A percentile compares a stretch with the other conserved stretches of the same genome.
Conservation (phyloP, 2,797 vertebrate species). For the Parambassis ranga region DNA sequence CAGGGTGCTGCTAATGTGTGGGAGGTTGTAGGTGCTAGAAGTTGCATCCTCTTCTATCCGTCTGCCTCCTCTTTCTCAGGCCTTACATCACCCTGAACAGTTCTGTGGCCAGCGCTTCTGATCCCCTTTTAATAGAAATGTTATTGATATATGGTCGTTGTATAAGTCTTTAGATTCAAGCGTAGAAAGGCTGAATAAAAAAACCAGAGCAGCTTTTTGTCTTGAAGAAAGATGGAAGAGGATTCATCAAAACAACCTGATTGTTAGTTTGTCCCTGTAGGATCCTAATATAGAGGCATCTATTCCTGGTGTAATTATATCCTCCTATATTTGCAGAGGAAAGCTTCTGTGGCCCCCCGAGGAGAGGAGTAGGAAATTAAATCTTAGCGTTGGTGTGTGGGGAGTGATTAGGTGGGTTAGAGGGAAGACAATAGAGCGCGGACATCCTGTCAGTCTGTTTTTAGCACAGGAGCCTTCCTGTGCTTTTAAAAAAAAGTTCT, state of each 20-base stretch:
- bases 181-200: not conserved
- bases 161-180: constrained; percentile 49
- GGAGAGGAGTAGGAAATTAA: constrained; percentile 61
- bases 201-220: too few species aligned
- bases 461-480: constrained; percentile 65
- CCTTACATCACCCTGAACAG: constrained; percentile 66
- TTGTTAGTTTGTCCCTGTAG: constrained; percentile 15
- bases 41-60: constrained; percentile 60
- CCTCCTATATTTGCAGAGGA: constrained; percentile 39
- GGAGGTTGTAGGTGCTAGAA: constrained; percentile 58
- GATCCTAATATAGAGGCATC: constrained; percentile 28
- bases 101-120: constrained; percentile 48
- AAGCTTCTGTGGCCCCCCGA: constrained; percentile 34
- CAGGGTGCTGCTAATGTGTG: constrained; percentile 53
- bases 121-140: constrained; percentile 42
- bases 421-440: constrained; percentile 63
- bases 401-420: constrained; percentile 51
- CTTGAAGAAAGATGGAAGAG: too few species aligned
- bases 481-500: constrained; percentile 20
- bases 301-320: constrained; percentile 41
- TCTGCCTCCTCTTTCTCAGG: constrained; percentile 67
- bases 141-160: constrained; percentile 51
- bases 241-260: constrained; percentile 10
- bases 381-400: constrained; percentile 40
- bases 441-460: constrained; percentile 71